Base-by-base conservation (phyloP, 2,113 vertebrate genomes). In the Pipra filicauda region DNA sequence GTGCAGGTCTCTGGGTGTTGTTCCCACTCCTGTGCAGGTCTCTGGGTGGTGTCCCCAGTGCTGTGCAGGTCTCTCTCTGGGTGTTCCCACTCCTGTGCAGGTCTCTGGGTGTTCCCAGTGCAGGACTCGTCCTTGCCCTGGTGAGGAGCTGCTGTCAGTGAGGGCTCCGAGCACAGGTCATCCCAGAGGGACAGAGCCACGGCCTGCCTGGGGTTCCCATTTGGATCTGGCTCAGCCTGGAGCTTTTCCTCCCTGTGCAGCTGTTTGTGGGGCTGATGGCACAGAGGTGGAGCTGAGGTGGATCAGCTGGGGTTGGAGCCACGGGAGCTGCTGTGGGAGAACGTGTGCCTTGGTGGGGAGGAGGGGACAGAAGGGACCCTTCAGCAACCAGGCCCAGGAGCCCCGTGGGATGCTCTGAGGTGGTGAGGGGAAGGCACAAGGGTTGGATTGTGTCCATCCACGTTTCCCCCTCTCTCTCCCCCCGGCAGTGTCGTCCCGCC, bases 401-500 rank as follows among this genome's bases (percentile, higher is more conserved):
- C 71, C 80, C 62, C n/a, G 0, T 17, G 66, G 69, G 89, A 65
- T 17, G 43, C 2, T 57, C 19, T 46, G 55, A 9, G 69, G 30
- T 1, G 16, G 30, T 18, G 41, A 41, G 57, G 49, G 6, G 31
- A 7, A 30, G 2, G 20, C n/a, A 5, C 15, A 5, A 19, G 19
- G 43, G 33, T 39, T 1, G 3, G 15, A 4, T 84, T 66, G 23
- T 37, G 55, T 62, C 30, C 21, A 12, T 51, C 24, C 49, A 46
- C 80, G 35, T 33, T 4, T 21, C 5, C 35, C 87, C 39, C 58
- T 64, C 49, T 87, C 15, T 24, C 37, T 31, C 37, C 70, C 84
- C 64, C 91, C 72, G 39, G 8, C 85, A 99, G 99, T 99, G 92
- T 97, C 99, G 11, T 97, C 99, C 91, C 99, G 99, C 95, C 98